Percentiles rank a stretch among this genome's conserved stretches.
Evolutionary conservation across 2,888 invertebrate genomes (phyloP).

Genomic region (Chymomyza caudatula): DNA sequence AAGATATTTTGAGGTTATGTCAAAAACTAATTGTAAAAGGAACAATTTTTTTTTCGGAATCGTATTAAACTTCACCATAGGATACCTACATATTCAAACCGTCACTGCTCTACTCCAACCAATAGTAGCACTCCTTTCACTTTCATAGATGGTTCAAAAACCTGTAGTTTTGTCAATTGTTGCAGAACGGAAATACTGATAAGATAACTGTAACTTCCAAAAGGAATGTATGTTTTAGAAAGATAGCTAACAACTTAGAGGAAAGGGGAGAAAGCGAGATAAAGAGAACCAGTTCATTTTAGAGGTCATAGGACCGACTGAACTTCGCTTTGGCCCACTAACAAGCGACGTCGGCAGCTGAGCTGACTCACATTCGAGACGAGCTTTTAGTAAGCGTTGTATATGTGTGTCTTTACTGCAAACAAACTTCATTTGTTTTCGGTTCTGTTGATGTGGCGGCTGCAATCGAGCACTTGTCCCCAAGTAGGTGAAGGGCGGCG

Average conservation of each 20-base stretch:
- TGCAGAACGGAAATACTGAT: neutral
- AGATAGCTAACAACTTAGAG: neutral
- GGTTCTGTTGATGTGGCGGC: neutral
- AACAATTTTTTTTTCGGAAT: too few relatives aligned
- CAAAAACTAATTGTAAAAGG: too few relatives aligned
- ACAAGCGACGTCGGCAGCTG: conserved; percentile 17
- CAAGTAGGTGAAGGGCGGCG: conserved; percentile 56
- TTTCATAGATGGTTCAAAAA: neutral
- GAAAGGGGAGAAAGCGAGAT: neutral
- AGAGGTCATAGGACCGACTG: conserved; percentile 19
- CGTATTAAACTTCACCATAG: too few relatives aligned
- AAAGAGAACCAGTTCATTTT: conserved; percentile 2
- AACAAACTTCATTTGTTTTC: neutral
- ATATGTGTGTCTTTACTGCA: neutral
- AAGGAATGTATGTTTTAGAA: neutral
- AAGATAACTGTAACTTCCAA: neutral
- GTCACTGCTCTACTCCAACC: neutral
- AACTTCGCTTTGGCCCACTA: conserved; percentile 42
- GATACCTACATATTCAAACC: too few relatives aligned
- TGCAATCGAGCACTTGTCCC: neutral
- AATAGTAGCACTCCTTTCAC: neutral
- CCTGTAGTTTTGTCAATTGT: neutral
- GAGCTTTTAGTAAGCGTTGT: conserved; percentile 1
- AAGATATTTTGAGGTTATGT: too few relatives aligned
- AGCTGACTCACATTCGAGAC: neutral